Conservation (phyloP, 2,797 vertebrate species). For the Liparis tanakae region DNA sequence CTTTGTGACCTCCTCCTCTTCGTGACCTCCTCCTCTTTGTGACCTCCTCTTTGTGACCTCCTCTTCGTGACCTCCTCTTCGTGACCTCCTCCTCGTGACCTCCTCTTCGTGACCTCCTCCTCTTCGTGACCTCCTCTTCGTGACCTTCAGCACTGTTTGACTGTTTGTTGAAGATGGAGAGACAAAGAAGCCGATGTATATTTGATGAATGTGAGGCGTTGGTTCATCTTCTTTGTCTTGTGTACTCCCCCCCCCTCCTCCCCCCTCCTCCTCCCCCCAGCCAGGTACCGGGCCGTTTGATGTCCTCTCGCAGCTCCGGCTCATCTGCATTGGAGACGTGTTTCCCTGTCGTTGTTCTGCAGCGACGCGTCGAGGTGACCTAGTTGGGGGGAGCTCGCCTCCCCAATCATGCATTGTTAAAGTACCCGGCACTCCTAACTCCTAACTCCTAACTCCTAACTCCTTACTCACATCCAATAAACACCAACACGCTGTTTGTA, state of each 20-base stretch:
- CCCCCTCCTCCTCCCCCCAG: slow-evolving; percentile 98
- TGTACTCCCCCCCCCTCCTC: too few species aligned
- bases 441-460: too few species aligned
- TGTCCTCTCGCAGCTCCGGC: slow-evolving; percentile 80
- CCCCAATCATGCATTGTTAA: slow-evolving; percentile 81
- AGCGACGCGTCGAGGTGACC: slow-evolving; percentile 68
- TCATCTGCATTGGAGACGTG: slow-evolving; percentile 82
- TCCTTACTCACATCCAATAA: too few species aligned
- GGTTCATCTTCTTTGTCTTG: slow-evolving; percentile 82
- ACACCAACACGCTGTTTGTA: too few species aligned
- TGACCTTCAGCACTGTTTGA: slow-evolving; percentile 84
- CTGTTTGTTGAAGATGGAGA: slow-evolving; percentile 85
- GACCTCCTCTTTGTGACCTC: too few species aligned
- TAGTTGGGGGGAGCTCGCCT: slow-evolving; percentile 82
- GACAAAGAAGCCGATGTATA: slow-evolving; percentile 85
- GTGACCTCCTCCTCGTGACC: slow-evolving; percentile 75
- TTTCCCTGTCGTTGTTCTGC: slow-evolving; percentile 67
- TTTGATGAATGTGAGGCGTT: slow-evolving; percentile 86
- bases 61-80: slow-evolving; percentile 59
- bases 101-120: slow-evolving; percentile 82
- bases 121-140: slow-evolving; percentile 80
- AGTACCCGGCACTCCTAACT: slow-evolving; percentile 74
- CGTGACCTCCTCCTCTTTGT: too few species aligned
- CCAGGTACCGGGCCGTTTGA: slow-evolving; percentile 67
- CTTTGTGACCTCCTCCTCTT: too few species aligned